Conservation (phyloP, 2,888 invertebrate species). For the Spatulosminthurus flaviceps region DNA sequence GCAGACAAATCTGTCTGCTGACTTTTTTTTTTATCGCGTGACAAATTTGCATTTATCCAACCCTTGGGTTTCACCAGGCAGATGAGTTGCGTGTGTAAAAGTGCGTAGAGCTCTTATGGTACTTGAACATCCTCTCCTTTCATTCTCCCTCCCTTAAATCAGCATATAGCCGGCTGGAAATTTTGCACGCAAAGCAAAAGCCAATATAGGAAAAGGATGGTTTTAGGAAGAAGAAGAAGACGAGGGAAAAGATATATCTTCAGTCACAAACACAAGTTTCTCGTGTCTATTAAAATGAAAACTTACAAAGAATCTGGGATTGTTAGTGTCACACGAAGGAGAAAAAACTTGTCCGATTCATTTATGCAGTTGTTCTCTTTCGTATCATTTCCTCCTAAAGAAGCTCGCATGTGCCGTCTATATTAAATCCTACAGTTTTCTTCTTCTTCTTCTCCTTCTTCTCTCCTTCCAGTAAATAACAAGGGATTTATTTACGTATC, state of each 20-base stretch:
- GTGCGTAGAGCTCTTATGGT: background rate
- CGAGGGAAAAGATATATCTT: background rate
- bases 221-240: too few species aligned
- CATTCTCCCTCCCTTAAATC: background rate
- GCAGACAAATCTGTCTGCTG: conserved; percentile 45
- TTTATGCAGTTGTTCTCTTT: background rate
- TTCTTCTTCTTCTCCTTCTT: too few species aligned
- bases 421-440: background rate
- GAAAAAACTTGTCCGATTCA: conserved; percentile 2
- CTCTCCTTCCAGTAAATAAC: too few species aligned
- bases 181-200: conserved; percentile 13
- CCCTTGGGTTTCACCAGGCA: background rate
- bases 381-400: background rate
- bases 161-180: background rate
- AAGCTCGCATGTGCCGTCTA: background rate
- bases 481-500: too few species aligned
- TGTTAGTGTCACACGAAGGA: background rate
- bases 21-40: conserved; percentile 48
- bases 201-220: too few species aligned
- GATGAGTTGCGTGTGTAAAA: conserved; percentile 10
- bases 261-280: conserved; percentile 2
- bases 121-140: background rate
- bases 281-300: conserved; percentile 4
- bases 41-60: conserved; percentile 51
- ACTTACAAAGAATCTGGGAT: background rate